Percentiles rank a stretch among this genome's conserved stretches.
Evolutionary conservation across 2,888 invertebrate species (phyloP).

Genomic region (Caenorhabditis angaria): DNA sequence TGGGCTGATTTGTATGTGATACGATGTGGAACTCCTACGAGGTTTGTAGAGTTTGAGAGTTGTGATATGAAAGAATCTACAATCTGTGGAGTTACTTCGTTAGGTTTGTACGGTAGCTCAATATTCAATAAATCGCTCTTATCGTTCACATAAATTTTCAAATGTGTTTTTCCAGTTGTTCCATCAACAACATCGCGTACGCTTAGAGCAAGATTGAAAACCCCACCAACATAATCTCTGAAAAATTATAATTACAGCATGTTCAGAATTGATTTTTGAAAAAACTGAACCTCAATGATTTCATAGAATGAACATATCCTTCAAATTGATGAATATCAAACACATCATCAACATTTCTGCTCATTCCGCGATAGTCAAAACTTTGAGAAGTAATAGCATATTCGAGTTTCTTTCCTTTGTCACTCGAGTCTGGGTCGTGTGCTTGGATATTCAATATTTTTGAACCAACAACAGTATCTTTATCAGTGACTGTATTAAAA

Average conservation of each 20-base stretch:
- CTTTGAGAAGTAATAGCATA: constrained; percentile 25
- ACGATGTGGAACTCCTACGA: constrained; percentile 21
- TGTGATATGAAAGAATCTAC: constrained; percentile 21
- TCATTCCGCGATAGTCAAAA: constrained; percentile 45
- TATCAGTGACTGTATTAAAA: constrained; percentile 23
- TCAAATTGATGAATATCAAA: constrained; percentile 14
- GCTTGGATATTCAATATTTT: constrained; percentile 20
- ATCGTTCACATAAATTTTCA: constrained; percentile 37
- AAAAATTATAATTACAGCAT: background rate
- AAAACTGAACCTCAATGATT: constrained; percentile 8
- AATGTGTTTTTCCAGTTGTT: constrained; percentile 19
- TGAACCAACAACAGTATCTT: constrained; percentile 35
- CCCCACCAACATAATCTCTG: constrained; percentile 36
- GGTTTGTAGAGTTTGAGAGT: constrained; percentile 23
- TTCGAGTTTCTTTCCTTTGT: constrained; percentile 26
- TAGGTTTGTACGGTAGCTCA: constrained; percentile 33
- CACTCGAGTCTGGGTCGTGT: constrained; percentile 24
- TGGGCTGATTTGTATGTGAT: constrained; percentile 30
- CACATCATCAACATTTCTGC: constrained; percentile 27
- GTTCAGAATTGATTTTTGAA: background rate
- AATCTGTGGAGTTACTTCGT: constrained; percentile 13
- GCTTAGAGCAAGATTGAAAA: constrained; percentile 29
- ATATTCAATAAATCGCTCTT: constrained; percentile 26
- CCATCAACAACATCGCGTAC: constrained; percentile 33
- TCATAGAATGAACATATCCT: constrained; percentile 11